phyloP scores from a whole-genome alignment of 2,888 invertebrate species.

The Orthosia incerta region DNA sequence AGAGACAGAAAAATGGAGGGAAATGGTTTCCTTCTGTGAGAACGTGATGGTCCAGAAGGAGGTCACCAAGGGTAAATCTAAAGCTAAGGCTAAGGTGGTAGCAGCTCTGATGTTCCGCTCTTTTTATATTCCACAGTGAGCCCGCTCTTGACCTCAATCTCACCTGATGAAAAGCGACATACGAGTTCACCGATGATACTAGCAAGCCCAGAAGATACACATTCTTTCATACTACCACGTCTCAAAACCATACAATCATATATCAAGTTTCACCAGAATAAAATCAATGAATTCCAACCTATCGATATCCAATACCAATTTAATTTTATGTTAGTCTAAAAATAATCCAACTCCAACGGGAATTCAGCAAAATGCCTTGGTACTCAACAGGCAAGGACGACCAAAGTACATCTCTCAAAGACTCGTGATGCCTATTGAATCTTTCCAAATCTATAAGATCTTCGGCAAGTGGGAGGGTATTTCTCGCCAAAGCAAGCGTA shows the following conservation, averaged over 20 bases:
- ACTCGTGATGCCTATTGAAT: constrained; percentile 63
- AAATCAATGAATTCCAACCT: not conserved
- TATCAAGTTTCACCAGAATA: not conserved
- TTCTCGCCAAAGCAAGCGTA: constrained; percentile 73
- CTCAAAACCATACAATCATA: not conserved
- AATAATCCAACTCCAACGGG: constrained; percentile 14
- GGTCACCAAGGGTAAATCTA: no score
- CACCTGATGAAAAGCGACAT: not conserved
- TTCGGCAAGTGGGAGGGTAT: constrained; percentile 71
- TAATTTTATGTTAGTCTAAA: constrained; percentile 24
- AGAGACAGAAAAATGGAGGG: no score
- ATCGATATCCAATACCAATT: constrained; percentile 27
- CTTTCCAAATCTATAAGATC: constrained; percentile 71
- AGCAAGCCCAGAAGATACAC: not conserved
- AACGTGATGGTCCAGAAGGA: no score
- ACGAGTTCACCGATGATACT: not conserved
- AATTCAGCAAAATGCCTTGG: constrained; percentile 29
- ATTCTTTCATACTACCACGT: not conserved
- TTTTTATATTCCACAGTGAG: not conserved
- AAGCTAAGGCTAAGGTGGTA: no score
- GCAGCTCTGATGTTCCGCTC: no score
- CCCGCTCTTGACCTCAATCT: not conserved
- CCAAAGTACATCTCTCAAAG: constrained; percentile 43
- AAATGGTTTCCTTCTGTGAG: no score
- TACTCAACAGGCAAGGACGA: constrained; percentile 31